phyloP scores from a whole-genome alignment of 2,888 invertebrate genomes.

The Bombylius discolor region DNA sequence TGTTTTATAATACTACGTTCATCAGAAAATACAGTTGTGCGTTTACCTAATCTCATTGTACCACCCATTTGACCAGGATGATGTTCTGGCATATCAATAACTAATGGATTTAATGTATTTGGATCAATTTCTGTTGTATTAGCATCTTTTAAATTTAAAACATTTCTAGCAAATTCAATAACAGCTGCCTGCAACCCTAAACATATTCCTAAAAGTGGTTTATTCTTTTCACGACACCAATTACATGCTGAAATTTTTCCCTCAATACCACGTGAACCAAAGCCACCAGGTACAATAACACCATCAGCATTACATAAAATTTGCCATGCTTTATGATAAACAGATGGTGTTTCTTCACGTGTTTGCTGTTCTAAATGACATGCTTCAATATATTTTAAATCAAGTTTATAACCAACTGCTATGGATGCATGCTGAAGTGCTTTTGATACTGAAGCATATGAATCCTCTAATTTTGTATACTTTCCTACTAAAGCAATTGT shows the following conservation, averaged over 20 bases:
- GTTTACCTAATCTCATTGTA: conserved; percentile 94
- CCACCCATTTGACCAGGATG: conserved; percentile 87
- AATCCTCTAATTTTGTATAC: conserved; percentile 89
- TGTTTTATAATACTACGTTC: conserved; percentile 47
- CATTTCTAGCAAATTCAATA: conserved; percentile 87
- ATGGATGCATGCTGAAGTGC: conserved; percentile 88
- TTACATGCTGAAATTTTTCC: conserved; percentile 89
- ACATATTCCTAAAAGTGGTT: conserved; percentile 92
- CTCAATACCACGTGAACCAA: conserved; percentile 89
- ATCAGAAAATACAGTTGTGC: conserved; percentile 66
- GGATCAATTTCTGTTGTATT: conserved; percentile 77
- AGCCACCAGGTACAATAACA: conserved; percentile 93
- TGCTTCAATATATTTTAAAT: conserved; percentile 83
- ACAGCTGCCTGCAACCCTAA: conserved; percentile 96
- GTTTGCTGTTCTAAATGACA: conserved; percentile 69
- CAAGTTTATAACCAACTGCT: conserved; percentile 69
- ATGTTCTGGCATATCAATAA: conserved; percentile 99
- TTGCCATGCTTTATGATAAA: conserved; percentile 90
- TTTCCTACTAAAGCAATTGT: conserved; percentile 90
- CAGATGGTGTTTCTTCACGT: conserved; percentile 59
- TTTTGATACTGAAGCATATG: conserved; percentile 93
- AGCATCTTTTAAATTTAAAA: conserved; percentile 60
- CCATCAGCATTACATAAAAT: conserved; percentile 79
- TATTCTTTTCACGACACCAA: conserved; percentile 82
- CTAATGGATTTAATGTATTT: conserved; percentile 59